These are phyloP conservation scores for Syrista parreyssii DNA, from an alignment of 2,888 invertebrate species.

Conservation along the genomic window DNA sequence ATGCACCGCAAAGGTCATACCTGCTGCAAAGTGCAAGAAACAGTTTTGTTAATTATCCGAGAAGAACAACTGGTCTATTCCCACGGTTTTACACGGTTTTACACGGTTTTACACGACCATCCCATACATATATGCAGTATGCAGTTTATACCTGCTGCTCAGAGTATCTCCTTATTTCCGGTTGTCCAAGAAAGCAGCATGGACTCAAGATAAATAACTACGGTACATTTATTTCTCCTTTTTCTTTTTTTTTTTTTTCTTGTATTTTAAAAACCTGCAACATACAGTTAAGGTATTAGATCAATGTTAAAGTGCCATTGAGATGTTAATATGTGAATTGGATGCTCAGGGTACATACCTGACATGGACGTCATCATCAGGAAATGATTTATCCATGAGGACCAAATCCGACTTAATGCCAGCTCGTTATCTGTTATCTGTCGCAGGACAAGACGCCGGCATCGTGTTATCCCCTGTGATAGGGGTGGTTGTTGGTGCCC, in stretches of 20 bases:
- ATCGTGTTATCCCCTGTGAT: conserved; percentile 70
- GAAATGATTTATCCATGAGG: not conserved
- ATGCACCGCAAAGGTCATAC: not conserved
- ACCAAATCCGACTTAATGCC: not conserved
- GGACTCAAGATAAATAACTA: not conserved
- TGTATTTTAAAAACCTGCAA: not conserved
- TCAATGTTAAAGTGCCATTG: not conserved
- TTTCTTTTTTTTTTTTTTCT: too few relatives aligned
- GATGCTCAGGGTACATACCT: not conserved
- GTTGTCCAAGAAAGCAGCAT: not conserved
- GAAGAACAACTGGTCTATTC: conserved; percentile 53
- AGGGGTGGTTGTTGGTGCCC: conserved; percentile 69
- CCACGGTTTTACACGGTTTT: conserved; percentile 39
- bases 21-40: conserved; percentile 38
- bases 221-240: not conserved
- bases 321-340: not conserved
- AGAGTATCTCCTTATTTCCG: not conserved
- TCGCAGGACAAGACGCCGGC: conserved; percentile 70
- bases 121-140: not conserved
- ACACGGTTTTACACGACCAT: conserved; percentile 34
- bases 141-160: not conserved
- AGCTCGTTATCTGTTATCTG: conserved; percentile 17
- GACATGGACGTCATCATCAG: not conserved
- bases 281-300: not conserved
- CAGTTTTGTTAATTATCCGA: conserved; percentile 61